Percentiles rank a stretch among this genome's conserved stretches.
These are phyloP conservation scores for Chironomus riparius DNA, from an alignment of 2,888 invertebrate genomes.

Conservation along the genomic window DNA sequence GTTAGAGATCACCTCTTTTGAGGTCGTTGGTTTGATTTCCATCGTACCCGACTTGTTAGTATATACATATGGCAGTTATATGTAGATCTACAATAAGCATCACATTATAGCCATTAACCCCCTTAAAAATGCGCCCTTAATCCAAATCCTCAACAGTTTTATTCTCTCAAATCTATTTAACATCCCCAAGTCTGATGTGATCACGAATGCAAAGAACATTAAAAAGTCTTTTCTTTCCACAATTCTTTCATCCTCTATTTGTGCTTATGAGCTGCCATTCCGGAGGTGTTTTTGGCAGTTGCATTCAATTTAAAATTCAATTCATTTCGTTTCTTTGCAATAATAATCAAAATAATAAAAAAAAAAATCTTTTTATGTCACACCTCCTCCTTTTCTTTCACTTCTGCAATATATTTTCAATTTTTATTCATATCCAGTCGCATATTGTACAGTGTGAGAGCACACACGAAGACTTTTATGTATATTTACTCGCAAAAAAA, in stretches of 20 bases:
- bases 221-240: background rate
- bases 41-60: too few relatives aligned
- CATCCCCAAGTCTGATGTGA: too few relatives aligned
- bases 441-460: background rate
- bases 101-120: too few relatives aligned
- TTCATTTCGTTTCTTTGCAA: constrained; percentile 3
- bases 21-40: too few relatives aligned
- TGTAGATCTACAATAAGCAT: too few relatives aligned
- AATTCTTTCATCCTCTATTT: background rate
- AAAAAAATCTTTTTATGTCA: constrained; percentile 17
- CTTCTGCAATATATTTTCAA: background rate
- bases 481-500: too few relatives aligned
- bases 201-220: background rate
- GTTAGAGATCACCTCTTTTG: too few relatives aligned
- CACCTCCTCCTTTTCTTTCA: constrained; percentile 9
- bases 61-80: too few relatives aligned
- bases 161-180: too few relatives aligned
- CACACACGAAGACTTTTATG: background rate
- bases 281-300: constrained; percentile 19
- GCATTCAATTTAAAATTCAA: constrained; percentile 17
- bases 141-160: too few relatives aligned
- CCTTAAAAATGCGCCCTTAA: too few relatives aligned
- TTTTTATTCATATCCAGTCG: background rate
- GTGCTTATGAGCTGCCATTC: background rate
- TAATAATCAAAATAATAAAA: background rate